phyloP scores from a whole-genome alignment of 2,797 vertebrate species.

The Aulostomus chinensis region DNA sequence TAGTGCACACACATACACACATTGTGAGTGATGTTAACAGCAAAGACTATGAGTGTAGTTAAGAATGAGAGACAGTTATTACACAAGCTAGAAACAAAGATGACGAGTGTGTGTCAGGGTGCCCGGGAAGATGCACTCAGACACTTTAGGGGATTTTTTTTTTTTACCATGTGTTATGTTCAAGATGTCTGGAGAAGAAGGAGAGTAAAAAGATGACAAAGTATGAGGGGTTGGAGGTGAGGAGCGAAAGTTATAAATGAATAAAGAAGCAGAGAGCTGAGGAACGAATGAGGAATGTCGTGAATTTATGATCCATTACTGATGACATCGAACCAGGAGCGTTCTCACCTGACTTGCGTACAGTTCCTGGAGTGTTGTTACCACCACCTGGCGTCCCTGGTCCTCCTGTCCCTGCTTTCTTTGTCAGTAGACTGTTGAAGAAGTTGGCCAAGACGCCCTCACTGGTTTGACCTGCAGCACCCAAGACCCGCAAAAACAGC shows the following conservation, averaged over 20 bases:
- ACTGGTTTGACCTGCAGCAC: slow-evolving; percentile 91
- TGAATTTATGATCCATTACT: background rate
- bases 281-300: slow-evolving; percentile 12
- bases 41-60: slow-evolving; percentile 26
- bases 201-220: slow-evolving; percentile 17
- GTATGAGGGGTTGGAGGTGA: slow-evolving; percentile 25
- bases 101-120: slow-evolving; percentile 13
- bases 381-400: slow-evolving; percentile 84
- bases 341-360: slow-evolving; percentile 92
- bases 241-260: slow-evolving; percentile 15
- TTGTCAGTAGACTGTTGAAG: slow-evolving; percentile 98
- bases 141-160: slow-evolving; percentile 6
- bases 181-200: slow-evolving; percentile 41
- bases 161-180: slow-evolving; percentile 48
- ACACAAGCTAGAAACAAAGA: slow-evolving; percentile 20
- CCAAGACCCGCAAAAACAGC: slow-evolving; percentile 5
- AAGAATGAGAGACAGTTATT: slow-evolving; percentile 8
- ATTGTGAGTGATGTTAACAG: slow-evolving; percentile 65
- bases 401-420: slow-evolving; percentile 93
- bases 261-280: slow-evolving; percentile 26
- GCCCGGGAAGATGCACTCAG: slow-evolving; percentile 16
- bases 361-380: slow-evolving; percentile 88
- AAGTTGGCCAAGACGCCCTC: slow-evolving; percentile 98
- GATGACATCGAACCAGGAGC: background rate
- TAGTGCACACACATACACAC: slow-evolving; percentile 70